These are phyloP conservation scores for Poeciliopsis prolifica DNA, from an alignment of 2,113 vertebrate genomes.

Conservation along the genomic window DNA sequence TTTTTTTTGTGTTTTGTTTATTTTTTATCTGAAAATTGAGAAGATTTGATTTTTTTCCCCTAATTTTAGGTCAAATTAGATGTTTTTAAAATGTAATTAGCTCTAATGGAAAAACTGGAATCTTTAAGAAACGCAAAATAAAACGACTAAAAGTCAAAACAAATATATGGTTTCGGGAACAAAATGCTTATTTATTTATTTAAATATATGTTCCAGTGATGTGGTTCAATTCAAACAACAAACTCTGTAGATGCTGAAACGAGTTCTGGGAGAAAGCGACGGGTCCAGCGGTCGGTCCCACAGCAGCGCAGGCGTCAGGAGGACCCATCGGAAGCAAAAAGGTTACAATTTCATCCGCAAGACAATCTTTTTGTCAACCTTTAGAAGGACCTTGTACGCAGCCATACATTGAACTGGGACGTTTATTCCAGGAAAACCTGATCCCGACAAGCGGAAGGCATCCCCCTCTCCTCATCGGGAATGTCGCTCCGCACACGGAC, in stretches of 20 bases:
- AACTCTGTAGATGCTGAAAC: constrained; percentile 87
- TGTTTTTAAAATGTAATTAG: not conserved
- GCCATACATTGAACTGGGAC: not conserved
- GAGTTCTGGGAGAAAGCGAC: constrained; percentile 76
- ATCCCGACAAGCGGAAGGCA: constrained; percentile 62
- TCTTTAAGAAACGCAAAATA: not conserved
- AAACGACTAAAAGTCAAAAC: not conserved
- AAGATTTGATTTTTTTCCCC: too few species aligned
- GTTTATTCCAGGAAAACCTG: constrained; percentile 53
- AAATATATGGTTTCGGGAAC: not conserved
- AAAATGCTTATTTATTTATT: not conserved
- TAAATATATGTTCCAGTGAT: not conserved
- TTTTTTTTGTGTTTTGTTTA: too few species aligned
- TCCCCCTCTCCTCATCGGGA: constrained; percentile 79
- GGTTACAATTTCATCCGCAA: constrained; percentile 66
- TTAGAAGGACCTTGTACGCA: not conserved
- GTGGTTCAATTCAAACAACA: not conserved
- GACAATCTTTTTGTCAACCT: not conserved
- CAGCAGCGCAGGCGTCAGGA: constrained; percentile 84
- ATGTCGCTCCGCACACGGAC: constrained; percentile 29
- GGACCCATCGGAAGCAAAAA: constrained; percentile 55
- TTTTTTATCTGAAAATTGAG: too few species aligned
- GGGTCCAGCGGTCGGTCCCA: constrained; percentile 77
- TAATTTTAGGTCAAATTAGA: too few species aligned
- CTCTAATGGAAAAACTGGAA: not conserved